These are phyloP conservation scores for Mythimna loreyi DNA, from an alignment of 2,888 invertebrate species.

Conservation along the genomic window DNA sequence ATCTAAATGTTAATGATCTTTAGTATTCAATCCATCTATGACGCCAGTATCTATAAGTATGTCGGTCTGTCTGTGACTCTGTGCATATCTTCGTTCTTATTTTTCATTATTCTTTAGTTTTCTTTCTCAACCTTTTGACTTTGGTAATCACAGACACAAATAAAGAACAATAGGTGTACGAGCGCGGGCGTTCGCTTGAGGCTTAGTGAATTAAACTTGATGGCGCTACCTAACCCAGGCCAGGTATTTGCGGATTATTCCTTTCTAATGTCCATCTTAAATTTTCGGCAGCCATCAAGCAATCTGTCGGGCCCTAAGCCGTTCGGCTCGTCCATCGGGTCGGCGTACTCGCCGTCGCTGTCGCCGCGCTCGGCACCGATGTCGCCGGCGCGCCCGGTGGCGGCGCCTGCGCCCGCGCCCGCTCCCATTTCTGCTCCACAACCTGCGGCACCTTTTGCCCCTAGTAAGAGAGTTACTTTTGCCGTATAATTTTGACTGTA, in stretches of 20 bases:
- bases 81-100: not conserved
- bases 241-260: conserved; percentile 2
- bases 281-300: conserved; percentile 84
- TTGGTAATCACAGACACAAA: no score
- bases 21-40: no score
- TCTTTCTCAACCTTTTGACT: no score
- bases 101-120: not conserved
- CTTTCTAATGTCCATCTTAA: not conserved
- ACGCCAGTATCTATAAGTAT: not conserved
- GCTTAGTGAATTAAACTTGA: no score
- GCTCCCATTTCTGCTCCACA: conserved; percentile 54
- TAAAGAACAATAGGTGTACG: no score
- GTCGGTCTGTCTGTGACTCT: not conserved
- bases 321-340: conserved; percentile 91
- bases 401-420: conserved; percentile 68
- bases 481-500: conserved; percentile 74
- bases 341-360: conserved; percentile 87
- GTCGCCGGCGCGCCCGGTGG: conserved; percentile 85
- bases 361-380: conserved; percentile 88
- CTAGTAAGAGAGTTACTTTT: conserved; percentile 90
- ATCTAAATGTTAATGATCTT: not conserved
- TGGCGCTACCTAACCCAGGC: not conserved
- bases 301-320: conserved; percentile 91
- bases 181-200: no score
- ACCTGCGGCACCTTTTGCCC: conserved; percentile 78